Evolutionary conservation across 2,113 vertebrate genomes (phyloP), one percentile per base, ranked within the genome.

Genomic region (Esox niger): DNA sequence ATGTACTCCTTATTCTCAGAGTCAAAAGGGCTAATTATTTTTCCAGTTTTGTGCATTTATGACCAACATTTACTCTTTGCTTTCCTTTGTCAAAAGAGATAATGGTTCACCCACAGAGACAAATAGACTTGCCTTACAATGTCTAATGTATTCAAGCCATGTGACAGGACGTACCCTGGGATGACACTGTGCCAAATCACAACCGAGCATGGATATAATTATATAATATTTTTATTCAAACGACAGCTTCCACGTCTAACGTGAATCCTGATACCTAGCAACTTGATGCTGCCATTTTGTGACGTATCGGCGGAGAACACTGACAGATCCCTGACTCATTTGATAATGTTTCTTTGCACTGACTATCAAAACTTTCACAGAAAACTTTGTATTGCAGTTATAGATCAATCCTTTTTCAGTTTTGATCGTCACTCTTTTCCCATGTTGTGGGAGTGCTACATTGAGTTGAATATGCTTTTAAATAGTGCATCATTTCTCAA

Each of bases 261-360:
- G 35, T 20, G 23, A 15, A 75, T 55, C 21, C 26, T n/a, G 2
- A 26, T 56, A 75, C 67, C 27, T 21, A 10, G 8, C 58, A 65
- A 76, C 71, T 71, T 74, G 64, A 71, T 62, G 47, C 49, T 79
- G 49, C 25, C 17, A 64, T 46, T 62, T 20, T 49, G 17, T 32
- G 58, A 60, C 38, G 17, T 31, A 35, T 31, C 35, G 59, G 59
- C 20, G 31, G 25, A 63, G 46, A 65, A 68, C 69, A 65, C 70
- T 70, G 64, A 70, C 70, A n/a, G n/a, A n/a, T n/a, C n/a, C n/a
- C n/a, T n/a, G n/a, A n/a, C n/a, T n/a, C n/a, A n/a, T n/a, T n/a
- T 35, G 64, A 30, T 23, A 1, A 82, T 72, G 54, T 71, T 74
- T 79, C 59, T 66, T n/a, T 69, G 68, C 31, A 29, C 7, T 62